Percentiles rank a stretch among this genome's conserved stretches.
Conservation (phyloP, 2,888 invertebrate genomes). For the Neria commutata region DNA sequence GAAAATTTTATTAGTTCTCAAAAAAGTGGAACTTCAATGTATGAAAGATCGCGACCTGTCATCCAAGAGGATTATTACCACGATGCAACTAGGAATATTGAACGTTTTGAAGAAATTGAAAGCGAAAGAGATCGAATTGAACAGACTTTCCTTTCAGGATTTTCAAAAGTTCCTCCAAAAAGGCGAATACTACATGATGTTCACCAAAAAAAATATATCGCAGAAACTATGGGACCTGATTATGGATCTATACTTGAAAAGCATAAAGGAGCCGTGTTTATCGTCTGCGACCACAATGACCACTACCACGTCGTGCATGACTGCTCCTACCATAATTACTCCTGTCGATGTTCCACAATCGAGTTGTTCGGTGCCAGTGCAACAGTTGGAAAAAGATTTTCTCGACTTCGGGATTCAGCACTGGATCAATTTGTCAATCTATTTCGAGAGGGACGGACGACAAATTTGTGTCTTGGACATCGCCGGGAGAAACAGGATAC, state of each 20-base stretch:
- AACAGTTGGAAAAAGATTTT: too few relatives aligned
- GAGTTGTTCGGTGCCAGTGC: too few relatives aligned
- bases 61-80: too few relatives aligned
- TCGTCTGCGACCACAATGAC: conserved; percentile 6
- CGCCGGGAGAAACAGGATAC: conserved; percentile 2
- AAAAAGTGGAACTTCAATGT: too few relatives aligned
- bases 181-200: conserved; percentile 24
- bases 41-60: too few relatives aligned
- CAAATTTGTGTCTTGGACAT: background rate
- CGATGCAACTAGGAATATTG: too few relatives aligned
- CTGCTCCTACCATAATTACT: conserved; percentile 6
- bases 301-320: conserved; percentile 10
- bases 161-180: conserved; percentile 20
- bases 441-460: background rate
- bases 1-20: too few relatives aligned
- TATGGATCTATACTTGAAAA: conserved; percentile 6
- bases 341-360: conserved; percentile 8
- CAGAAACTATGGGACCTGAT: conserved; percentile 10
- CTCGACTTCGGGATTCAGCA: background rate
- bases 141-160: too few relatives aligned
- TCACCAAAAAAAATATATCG: conserved; percentile 7
- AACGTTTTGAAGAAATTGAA: too few relatives aligned
- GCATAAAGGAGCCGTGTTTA: conserved; percentile 6
- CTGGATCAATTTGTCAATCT: background rate
- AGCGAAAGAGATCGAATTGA: too few relatives aligned